Percentiles rank a stretch among this genome's conserved stretches.
Conservation (phyloP, 2,113 vertebrate species). For the Hippocampus mohnikei region DNA sequence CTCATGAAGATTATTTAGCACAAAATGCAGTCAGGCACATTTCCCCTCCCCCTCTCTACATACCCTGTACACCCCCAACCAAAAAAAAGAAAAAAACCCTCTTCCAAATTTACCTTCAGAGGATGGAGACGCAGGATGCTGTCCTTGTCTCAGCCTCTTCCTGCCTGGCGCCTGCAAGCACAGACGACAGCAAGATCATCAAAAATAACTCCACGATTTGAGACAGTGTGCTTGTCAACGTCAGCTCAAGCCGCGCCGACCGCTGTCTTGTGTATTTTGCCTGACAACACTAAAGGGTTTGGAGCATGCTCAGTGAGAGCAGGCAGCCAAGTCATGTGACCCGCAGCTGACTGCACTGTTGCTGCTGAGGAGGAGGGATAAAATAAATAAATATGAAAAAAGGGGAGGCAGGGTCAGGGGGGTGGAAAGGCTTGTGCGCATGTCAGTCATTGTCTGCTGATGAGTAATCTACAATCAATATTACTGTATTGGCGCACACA, state of each 20-base stretch:
- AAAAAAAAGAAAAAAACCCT: not conserved
- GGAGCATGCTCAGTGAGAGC: conserved; percentile 75
- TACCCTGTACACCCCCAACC: conserved; percentile 18
- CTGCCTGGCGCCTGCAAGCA: conserved; percentile 45
- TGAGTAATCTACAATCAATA: not conserved
- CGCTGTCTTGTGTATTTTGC: conserved; percentile 76
- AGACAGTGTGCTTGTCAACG: conserved; percentile 72
- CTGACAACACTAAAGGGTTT: conserved; percentile 76
- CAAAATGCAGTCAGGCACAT: conserved; percentile 51
- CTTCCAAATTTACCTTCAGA: conserved; percentile 67
- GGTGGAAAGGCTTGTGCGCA: conserved; percentile 25
- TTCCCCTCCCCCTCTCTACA: conserved; percentile 44
- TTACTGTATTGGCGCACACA: not conserved
- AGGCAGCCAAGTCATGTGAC: conserved; percentile 70
- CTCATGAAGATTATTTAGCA: conserved; percentile 43
- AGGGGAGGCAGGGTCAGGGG: conserved; percentile 16
- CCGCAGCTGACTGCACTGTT: conserved; percentile 75
- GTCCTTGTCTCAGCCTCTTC: conserved; percentile 65
- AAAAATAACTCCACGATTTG: conserved; percentile 16
- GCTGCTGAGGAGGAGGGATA: conserved; percentile 35
- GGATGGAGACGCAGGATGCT: conserved; percentile 65
- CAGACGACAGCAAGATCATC: conserved; percentile 28
- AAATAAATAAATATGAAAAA: conserved; percentile 30
- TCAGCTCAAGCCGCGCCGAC: conserved; percentile 69
- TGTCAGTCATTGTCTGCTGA: conserved; percentile 9